A percentile compares a stretch with the other conserved stretches of the same genome.
These are phyloP conservation scores for Erebia ligea DNA, from an alignment of 2,888 invertebrate genomes.

Conservation along the genomic window DNA sequence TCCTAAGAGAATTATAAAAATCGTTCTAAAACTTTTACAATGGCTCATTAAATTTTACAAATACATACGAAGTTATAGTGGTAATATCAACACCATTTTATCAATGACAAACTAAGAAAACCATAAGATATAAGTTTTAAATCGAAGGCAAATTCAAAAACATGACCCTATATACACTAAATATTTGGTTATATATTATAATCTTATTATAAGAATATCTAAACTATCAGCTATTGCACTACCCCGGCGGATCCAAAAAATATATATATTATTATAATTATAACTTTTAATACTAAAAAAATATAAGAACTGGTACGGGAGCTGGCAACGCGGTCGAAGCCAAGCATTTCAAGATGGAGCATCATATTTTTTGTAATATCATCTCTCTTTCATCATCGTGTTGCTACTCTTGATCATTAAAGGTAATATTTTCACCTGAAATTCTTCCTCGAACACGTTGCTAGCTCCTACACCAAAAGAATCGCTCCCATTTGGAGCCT, in stretches of 20 bases:
- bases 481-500: constrained; percentile 47
- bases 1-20: constrained; percentile 25
- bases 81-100: constrained; percentile 18
- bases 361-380: no score
- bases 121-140: constrained; percentile 23
- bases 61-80: neutral
- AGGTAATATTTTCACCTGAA: no score
- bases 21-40: constrained; percentile 19
- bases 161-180: constrained; percentile 56
- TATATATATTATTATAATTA: constrained; percentile 56
- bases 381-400: no score
- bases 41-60: constrained; percentile 4
- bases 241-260: constrained; percentile 78
- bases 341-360: no score
- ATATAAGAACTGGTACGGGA: constrained; percentile 42
- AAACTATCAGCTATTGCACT: constrained; percentile 79
- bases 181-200: constrained; percentile 60
- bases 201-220: constrained; percentile 46
- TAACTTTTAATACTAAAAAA: constrained; percentile 61
- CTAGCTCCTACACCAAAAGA: constrained; percentile 24
- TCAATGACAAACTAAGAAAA: constrained; percentile 20
- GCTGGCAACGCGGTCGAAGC: no score
- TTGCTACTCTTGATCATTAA: no score
- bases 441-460: no score
- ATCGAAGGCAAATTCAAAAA: constrained; percentile 56